Percentiles rank a stretch among this genome's conserved stretches.
These are phyloP conservation scores for Panthera tigris DNA, from an alignment of 2,113 vertebrate species.

Conservation along the genomic window DNA sequence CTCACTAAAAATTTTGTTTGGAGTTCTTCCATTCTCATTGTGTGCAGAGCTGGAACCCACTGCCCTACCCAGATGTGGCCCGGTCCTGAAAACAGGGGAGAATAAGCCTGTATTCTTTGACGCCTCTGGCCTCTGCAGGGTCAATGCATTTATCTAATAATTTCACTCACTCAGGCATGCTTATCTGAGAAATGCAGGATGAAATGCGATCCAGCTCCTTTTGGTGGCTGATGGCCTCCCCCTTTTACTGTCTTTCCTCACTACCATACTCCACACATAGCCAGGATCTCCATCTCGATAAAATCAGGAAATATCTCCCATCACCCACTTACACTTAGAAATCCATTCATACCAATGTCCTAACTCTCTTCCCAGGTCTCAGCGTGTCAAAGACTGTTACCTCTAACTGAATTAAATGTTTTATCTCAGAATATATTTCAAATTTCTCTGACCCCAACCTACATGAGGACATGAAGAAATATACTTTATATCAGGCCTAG, in stretches of 20 bases:
- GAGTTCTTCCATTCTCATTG: conserved; percentile 82
- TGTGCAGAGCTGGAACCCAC: conserved; percentile 66
- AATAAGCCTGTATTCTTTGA: neutral
- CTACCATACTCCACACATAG: neutral
- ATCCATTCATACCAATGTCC: neutral
- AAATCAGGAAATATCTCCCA: neutral
- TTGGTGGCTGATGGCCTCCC: neutral
- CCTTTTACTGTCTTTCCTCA: neutral
- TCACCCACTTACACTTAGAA: neutral
- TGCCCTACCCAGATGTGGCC: conserved; percentile 63
- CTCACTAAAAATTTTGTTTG: conserved; percentile 84
- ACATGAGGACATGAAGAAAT: neutral
- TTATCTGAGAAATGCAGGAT: neutral
- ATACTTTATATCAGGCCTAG: neutral
- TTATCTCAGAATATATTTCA: neutral
- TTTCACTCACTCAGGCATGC: neutral
- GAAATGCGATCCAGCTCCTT: neutral
- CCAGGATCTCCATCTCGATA: neutral
- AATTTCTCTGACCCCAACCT: neutral
- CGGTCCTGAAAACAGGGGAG: conserved; percentile 38
- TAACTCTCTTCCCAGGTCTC: neutral
- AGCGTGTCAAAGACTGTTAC: neutral
- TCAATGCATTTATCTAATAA: neutral
- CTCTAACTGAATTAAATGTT: neutral
- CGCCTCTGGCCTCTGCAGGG: neutral